These are phyloP conservation scores for Anarhynchus alexandrinus DNA, from an alignment of 2,113 vertebrate genomes.

Conservation along the genomic window DNA sequence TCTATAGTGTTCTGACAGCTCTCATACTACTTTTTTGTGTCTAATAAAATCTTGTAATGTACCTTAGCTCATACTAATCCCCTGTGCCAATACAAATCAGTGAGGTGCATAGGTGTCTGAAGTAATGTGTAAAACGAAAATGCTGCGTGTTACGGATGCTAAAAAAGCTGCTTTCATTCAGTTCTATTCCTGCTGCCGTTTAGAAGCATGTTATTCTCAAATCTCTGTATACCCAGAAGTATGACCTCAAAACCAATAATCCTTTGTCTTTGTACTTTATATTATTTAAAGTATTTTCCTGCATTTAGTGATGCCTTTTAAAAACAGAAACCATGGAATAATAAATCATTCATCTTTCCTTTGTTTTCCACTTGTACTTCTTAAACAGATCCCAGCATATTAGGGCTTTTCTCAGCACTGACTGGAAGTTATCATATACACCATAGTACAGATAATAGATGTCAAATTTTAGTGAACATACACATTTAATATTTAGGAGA, in stretches of 20 bases:
- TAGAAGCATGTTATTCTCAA: background rate
- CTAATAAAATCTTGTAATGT: background rate
- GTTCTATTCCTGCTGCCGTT: background rate
- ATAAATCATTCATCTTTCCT: background rate
- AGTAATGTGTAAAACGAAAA: background rate
- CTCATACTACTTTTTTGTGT: background rate
- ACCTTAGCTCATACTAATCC: background rate
- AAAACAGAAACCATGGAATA: background rate
- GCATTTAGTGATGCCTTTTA: background rate
- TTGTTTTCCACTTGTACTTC: background rate
- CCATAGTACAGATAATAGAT: background rate
- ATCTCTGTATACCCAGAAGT: background rate
- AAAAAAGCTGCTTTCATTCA: background rate
- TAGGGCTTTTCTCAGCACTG: background rate
- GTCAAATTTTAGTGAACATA: background rate
- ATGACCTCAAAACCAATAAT: background rate
- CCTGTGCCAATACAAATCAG: background rate
- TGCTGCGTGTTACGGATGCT: background rate
- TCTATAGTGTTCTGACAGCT: background rate
- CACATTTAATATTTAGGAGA: background rate
- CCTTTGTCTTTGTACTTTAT: background rate
- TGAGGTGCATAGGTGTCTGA: background rate
- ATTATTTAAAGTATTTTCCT: background rate
- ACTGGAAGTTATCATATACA: background rate
- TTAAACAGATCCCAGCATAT: background rate